Percentiles rank a stretch among this genome's conserved stretches.
Conservation (phyloP, 2,888 invertebrate genomes). For the Sceliomorpha sp. region DNA sequence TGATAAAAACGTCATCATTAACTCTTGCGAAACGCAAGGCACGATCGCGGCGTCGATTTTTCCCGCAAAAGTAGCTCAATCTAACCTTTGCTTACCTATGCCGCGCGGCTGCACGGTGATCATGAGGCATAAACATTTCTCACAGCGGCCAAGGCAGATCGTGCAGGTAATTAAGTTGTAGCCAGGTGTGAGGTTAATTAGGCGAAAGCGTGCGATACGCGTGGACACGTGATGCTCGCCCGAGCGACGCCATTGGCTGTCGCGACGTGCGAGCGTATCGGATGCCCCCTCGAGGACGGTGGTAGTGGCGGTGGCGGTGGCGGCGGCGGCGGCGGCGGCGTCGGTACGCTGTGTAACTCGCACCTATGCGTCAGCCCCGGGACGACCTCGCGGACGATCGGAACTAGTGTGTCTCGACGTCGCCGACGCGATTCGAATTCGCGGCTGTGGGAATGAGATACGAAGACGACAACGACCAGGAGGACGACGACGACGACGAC, state of each 20-base stretch:
- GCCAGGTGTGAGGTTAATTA: conserved; percentile 55
- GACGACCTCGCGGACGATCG: conserved; percentile 19
- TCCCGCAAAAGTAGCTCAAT: conserved; percentile 24
- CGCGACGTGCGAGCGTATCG: background rate
- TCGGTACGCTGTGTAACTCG: conserved; percentile 4
- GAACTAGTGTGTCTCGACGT: background rate
- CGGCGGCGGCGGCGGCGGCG: background rate
- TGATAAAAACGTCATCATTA: conserved; percentile 49
- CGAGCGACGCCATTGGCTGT: conserved; percentile 6
- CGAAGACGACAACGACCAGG: conserved; percentile 32
- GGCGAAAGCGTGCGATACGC: conserved; percentile 56
- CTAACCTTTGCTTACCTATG: conserved; percentile 39
- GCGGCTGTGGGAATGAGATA: conserved; percentile 29
- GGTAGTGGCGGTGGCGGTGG: no score
- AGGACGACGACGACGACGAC: no score
- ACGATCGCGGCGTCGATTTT: conserved; percentile 19
- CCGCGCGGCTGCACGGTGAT: conserved; percentile 32
- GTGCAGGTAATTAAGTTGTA: conserved; percentile 57
- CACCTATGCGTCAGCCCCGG: conserved; percentile 24
- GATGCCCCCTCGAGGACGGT: no score
- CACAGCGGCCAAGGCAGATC: conserved; percentile 38
- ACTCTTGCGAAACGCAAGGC: conserved; percentile 5
- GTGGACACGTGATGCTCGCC: conserved; percentile 51
- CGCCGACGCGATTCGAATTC: conserved; percentile 33
- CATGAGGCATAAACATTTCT: conserved; percentile 41